A percentile compares a stretch with the other conserved stretches of the same genome.
phyloP scores from a whole-genome alignment of 2,888 invertebrate species.

The Portevinia maculata region DNA sequence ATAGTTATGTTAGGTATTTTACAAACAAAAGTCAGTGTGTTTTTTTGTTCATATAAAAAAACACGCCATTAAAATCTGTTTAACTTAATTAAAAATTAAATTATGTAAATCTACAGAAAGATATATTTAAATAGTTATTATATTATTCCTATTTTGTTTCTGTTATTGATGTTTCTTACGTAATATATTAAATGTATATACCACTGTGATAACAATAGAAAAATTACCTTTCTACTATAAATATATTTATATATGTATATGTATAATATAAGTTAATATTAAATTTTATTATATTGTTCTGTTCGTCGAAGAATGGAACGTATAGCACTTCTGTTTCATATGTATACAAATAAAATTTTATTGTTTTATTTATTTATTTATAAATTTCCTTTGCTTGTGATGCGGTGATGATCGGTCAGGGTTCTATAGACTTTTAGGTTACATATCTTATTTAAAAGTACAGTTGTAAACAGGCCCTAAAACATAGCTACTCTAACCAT shows the following conservation, averaged over 20 bases:
- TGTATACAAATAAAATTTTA: background rate
- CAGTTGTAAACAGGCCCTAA: too few species aligned
- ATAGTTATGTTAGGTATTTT: background rate
- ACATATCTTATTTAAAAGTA: too few species aligned
- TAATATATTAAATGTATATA: background rate
- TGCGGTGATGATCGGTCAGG: background rate
- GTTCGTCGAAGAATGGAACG: slow-evolving; percentile 8
- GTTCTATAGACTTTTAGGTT: too few species aligned
- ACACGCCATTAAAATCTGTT: background rate
- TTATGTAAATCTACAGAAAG: background rate
- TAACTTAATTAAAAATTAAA: background rate
- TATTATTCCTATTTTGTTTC: background rate
- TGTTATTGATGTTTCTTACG: background rate
- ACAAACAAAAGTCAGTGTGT: background rate
- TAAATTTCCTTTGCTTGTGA: background rate
- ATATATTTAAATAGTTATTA: background rate
- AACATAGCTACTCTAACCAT: too few species aligned
- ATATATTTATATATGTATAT: background rate
- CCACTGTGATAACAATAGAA: background rate
- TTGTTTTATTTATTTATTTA: background rate
- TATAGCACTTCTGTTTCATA: slow-evolving; percentile 4
- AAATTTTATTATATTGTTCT: slow-evolving; percentile 18
- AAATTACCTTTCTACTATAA: slow-evolving; percentile 2
- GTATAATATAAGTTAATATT: background rate
- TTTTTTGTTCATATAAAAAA: background rate